Evolutionary conservation across 2,113 vertebrate species (phyloP).

Genomic region (Protomyctophum bolini): DNA sequence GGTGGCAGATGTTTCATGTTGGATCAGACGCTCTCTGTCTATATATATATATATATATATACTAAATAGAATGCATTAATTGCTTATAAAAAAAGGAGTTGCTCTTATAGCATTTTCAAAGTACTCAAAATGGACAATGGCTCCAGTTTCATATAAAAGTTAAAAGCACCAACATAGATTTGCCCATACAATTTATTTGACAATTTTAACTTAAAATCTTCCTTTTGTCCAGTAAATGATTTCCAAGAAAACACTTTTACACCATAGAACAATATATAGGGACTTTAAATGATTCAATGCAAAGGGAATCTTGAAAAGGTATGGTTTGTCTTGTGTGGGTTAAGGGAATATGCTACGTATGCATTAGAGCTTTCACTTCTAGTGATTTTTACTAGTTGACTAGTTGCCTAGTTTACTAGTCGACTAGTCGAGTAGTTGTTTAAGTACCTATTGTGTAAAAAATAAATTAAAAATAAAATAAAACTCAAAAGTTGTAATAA

Average conservation of each 20-base stretch:
- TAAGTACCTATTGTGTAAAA: no score
- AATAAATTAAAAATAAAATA: no score
- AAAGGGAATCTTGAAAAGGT: not conserved
- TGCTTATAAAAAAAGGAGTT: slow-evolving; percentile 12
- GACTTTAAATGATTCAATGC: not conserved
- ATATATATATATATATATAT: slow-evolving; percentile 3
- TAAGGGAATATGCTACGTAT: not conserved
- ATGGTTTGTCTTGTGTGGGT: not conserved
- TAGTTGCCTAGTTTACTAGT: no score
- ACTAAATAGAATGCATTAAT: slow-evolving; percentile 4
- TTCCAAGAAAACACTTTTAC: no score
- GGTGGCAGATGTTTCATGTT: slow-evolving; percentile 75
- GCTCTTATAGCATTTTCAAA: slow-evolving; percentile 4
- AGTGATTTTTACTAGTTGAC: no score
- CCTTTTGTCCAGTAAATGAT: no score
- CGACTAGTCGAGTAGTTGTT: no score
- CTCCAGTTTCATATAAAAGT: no score
- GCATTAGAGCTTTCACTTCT: not conserved
- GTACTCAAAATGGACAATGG: not conserved
- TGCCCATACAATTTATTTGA: no score
- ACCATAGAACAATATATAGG: not conserved
- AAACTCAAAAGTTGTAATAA: no score
- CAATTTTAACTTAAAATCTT: no score
- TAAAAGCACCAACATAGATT: no score
- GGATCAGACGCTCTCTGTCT: slow-evolving; percentile 29